Evolutionary conservation across 2,888 invertebrate genomes (phyloP).

Genomic region (Panzeria rudis): DNA sequence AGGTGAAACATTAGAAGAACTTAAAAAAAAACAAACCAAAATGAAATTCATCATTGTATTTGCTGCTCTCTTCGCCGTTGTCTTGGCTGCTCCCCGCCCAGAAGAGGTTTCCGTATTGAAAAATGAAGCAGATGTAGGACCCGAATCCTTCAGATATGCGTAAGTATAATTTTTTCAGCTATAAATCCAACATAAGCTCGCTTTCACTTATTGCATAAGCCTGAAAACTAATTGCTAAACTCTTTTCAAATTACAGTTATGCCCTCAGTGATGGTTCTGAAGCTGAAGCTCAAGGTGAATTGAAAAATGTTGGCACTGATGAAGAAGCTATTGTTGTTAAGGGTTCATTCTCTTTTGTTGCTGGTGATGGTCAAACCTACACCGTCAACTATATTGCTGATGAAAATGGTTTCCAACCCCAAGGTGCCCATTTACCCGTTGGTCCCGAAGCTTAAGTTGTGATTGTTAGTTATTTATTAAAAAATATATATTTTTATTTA

Average conservation of each 20-base stretch:
- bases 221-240: neutral
- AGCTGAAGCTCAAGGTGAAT: slow-evolving; percentile 67
- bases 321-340: slow-evolving; percentile 74
- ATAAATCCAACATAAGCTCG: neutral
- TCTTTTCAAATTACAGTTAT: slow-evolving; percentile 53
- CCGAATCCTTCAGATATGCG: slow-evolving; percentile 86
- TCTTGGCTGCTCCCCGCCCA: slow-evolving; percentile 70
- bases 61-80: slow-evolving; percentile 81
- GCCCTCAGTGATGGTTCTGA: slow-evolving; percentile 77
- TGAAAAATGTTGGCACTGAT: slow-evolving; percentile 63
- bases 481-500: slow-evolving; percentile 27
- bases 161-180: slow-evolving; percentile 80
- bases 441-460: slow-evolving; percentile 63
- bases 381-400: slow-evolving; percentile 75
- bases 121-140: slow-evolving; percentile 63
- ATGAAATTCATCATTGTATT: slow-evolving; percentile 80
- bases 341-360: slow-evolving; percentile 76
- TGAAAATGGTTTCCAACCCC: slow-evolving; percentile 74
- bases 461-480: slow-evolving; percentile 55
- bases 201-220: neutral
- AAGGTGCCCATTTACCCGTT: slow-evolving; percentile 80
- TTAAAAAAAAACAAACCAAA: slow-evolving; percentile 51
- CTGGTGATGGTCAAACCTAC: slow-evolving; percentile 74
- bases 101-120: slow-evolving; percentile 43
- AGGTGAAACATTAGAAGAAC: slow-evolving; percentile 48